Evolutionary conservation across 2,888 invertebrate genomes (phyloP).

Genomic region (Encarsia formosa): DNA sequence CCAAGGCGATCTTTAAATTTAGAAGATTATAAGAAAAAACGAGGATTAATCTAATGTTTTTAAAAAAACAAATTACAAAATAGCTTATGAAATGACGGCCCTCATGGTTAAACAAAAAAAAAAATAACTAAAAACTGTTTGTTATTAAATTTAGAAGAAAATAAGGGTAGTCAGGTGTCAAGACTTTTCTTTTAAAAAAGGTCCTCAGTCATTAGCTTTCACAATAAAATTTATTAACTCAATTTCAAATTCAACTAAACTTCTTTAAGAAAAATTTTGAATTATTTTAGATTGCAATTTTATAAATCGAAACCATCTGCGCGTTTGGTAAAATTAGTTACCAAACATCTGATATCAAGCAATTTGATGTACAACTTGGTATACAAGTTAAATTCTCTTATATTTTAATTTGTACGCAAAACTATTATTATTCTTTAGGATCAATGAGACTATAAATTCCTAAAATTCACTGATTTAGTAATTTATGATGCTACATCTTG

Average conservation of each 20-base stretch:
- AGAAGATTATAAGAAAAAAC: conserved; percentile 89
- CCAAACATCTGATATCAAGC: too few relatives aligned
- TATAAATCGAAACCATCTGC: too few relatives aligned
- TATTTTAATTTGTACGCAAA: too few relatives aligned
- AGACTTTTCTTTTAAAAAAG: conserved; percentile 1
- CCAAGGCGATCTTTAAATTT: conserved; percentile 82
- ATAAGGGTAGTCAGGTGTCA: conserved; percentile 9
- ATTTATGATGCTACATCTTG: conserved; percentile 9
- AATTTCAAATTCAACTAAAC: too few relatives aligned
- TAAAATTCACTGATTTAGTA: conserved; percentile 4
- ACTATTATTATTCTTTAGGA: too few relatives aligned
- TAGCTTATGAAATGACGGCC: conserved; percentile 7
- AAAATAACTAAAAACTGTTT: too few relatives aligned
- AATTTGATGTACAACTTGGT: too few relatives aligned
- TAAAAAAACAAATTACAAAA: not conserved
- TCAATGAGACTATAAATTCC: too few relatives aligned
- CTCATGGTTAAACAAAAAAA: conserved; percentile 17
- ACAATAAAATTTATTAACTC: conserved; percentile 14
- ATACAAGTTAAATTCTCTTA: too few relatives aligned
- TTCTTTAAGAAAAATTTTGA: too few relatives aligned
- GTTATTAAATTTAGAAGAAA: conserved; percentile 11
- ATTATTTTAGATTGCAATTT: too few relatives aligned
- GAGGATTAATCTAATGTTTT: conserved; percentile 72
- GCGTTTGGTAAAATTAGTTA: too few relatives aligned
- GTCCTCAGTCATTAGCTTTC: conserved; percentile 14